Conservation (phyloP, 2,797 vertebrate species). For the Parauchenoglanis ngamensis region DNA sequence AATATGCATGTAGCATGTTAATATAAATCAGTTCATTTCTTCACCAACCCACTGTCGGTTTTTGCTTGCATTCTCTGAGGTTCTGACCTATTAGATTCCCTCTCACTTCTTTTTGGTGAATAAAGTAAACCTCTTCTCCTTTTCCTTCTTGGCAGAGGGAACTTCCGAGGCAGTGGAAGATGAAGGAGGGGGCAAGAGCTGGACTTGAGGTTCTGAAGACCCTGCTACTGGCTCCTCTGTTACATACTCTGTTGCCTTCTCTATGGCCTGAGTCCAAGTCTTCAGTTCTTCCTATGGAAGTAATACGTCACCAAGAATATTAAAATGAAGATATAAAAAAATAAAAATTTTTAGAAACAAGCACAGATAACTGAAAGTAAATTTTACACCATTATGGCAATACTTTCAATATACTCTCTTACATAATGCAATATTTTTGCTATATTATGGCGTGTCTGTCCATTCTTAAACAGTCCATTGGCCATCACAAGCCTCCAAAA, state of each 20-base stretch:
- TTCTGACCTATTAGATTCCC: constrained; percentile 37
- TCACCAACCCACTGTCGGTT: constrained; percentile 62
- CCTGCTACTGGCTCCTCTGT: constrained; percentile 72
- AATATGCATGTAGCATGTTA: constrained; percentile 51
- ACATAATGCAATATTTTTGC: neutral
- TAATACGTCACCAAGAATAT: constrained; percentile 28
- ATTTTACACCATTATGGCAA: neutral
- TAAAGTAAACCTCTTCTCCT: constrained; percentile 92
- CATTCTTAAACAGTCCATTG: neutral
- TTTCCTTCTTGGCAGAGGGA: constrained; percentile 84
- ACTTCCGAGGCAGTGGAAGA: constrained; percentile 70
- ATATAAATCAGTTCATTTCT: constrained; percentile 63
- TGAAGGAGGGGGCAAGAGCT: constrained; percentile 83
- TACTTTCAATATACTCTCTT: neutral
- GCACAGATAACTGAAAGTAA: neutral
- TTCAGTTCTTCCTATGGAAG: constrained; percentile 87
- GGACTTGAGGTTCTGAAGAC: constrained; percentile 75
- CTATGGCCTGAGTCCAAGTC: constrained; percentile 85
- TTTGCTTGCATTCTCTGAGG: constrained; percentile 44
- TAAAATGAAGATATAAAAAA: constrained; percentile 16
- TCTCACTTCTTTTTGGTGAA: constrained; percentile 94
- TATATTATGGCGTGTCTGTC: neutral
- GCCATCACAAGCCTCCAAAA: neutral
- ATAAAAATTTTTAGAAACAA: neutral
- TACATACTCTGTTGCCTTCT: constrained; percentile 74